phyloP scores from a whole-genome alignment of 2,797 vertebrate species.

The Ptychobarbus kaznakovi region DNA sequence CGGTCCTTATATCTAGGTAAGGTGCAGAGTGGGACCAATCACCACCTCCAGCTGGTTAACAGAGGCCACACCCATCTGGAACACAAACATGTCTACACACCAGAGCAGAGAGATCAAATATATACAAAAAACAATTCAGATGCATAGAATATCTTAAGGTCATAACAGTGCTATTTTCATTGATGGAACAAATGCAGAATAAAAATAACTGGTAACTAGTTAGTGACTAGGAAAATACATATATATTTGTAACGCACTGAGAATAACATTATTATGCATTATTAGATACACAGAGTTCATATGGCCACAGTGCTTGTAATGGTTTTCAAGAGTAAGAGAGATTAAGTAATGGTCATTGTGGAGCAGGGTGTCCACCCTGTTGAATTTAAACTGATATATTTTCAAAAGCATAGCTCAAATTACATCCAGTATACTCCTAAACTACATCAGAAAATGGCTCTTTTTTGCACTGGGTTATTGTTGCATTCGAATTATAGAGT shows the following conservation, averaged over 20 bases:
- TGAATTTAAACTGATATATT: conserved; percentile 16
- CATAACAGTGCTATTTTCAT: background rate
- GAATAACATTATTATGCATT: background rate
- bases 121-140: too few species aligned
- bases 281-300: background rate
- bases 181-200: background rate
- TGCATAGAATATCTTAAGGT: too few species aligned
- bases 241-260: background rate
- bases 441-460: conserved; percentile 2
- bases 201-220: background rate
- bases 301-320: conserved; percentile 13
- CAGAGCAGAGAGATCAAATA: too few species aligned
- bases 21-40: too few species aligned
- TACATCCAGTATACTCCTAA: background rate
- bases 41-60: too few species aligned
- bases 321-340: too few species aligned
- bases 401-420: background rate
- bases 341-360: conserved; percentile 50
- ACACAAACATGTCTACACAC: too few species aligned
- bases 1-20: too few species aligned
- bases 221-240: background rate
- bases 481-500: conserved; percentile 16
- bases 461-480: conserved; percentile 20
- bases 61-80: too few species aligned
- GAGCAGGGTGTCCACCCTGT: background rate